Percentiles rank a stretch among this genome's conserved stretches.
phyloP scores from a whole-genome alignment of 2,888 invertebrate genomes.

The Eilema griseolum region DNA sequence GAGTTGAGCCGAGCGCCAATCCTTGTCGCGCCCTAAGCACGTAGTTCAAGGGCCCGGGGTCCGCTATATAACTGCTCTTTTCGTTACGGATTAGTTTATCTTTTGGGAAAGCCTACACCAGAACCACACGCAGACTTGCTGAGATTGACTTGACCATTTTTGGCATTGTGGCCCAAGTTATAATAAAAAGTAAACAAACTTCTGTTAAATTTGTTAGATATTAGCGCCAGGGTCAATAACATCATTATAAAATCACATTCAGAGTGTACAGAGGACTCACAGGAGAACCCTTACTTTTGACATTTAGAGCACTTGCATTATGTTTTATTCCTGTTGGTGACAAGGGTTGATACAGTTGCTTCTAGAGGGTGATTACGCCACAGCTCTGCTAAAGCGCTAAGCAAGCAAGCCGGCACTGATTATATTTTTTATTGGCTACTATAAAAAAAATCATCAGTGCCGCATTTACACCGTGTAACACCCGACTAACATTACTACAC shows the following conservation, averaged over 20 bases:
- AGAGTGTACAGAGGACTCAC: neutral
- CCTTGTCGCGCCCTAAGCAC: neutral
- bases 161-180: too few species aligned
- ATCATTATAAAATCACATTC: neutral
- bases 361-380: neutral
- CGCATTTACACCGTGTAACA: neutral
- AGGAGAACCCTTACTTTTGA: too few species aligned
- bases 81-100: neutral
- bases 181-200: too few species aligned
- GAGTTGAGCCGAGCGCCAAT: neutral
- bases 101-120: too few species aligned
- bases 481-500: slow-evolving; percentile 4
- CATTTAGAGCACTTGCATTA: too few species aligned
- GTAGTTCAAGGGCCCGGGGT: neutral
- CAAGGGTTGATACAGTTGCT: neutral
- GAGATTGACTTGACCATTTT: too few species aligned
- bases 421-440: too few species aligned
- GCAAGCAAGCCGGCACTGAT: too few species aligned
- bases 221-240: neutral
- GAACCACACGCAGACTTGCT: too few species aligned
- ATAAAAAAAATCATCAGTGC: neutral
- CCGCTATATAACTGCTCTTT: neutral
- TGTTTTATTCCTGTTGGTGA: neutral
- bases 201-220: neutral
- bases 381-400: neutral